Base-by-base conservation (phyloP, 2,113 vertebrate genomes). In the Morone saxatilis region DNA sequence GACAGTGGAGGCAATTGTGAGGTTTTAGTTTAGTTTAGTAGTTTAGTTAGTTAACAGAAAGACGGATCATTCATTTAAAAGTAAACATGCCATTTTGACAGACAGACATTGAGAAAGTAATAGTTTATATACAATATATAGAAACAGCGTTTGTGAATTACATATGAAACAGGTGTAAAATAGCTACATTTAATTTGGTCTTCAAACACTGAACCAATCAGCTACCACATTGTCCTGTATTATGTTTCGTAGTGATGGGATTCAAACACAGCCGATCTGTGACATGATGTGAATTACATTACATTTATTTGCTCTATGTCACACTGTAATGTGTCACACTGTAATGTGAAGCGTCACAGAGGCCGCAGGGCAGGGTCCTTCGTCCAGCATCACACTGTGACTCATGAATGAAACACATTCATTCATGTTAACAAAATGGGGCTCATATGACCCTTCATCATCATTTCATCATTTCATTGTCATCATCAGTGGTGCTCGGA, bases 341-440 rank as follows among this genome's bases (percentile, higher is more conserved):
- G n/a, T 25, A 8, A 13, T 48, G 88, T 69, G 41, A 72, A 47
- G 56, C 19, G 5, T 1, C 70, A 72, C 56, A 43, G 41, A 59
- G n/a, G 54, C 43, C 19, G 1, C 60, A 36, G 20, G 25, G 54
- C 60, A 36, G 20, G 25, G 54, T 61, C 59, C 63, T 54, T 25
- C 60, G 69, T 75, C 78, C 31, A 31, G 31, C 31, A 31, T 31
- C 31, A 65, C 10, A 5, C 4, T 11, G 25, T 75, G 83, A 82
- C 48, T 74, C 62, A 63, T 80, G 75, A 86, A 80, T 86, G 68
- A 66, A 84, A 78, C 22, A 31, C 60, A 60, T 66, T 48, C 80
- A 79, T 83, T 48, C 77, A 81, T 78, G 11, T 31, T 22, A 51
- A 20, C 16, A 17, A 47, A 63, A 45, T 7, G 38, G 56, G 68